Evolutionary conservation across 2,888 invertebrate genomes (phyloP).

Genomic region (Allolobophora icterica): DNA sequence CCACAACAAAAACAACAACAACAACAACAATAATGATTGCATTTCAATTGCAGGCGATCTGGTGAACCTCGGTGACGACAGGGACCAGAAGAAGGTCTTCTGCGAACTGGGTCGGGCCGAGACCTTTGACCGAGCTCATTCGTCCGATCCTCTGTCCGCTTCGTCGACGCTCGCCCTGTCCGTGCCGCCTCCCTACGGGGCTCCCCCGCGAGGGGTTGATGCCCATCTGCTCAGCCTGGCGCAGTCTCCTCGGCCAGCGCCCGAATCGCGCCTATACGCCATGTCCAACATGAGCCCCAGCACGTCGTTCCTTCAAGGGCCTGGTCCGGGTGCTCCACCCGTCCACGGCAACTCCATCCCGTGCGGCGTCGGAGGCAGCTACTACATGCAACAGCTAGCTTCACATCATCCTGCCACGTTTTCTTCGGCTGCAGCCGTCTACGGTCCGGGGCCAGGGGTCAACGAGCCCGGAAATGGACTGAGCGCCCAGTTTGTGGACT

Average conservation of each 20-base stretch:
- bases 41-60: constrained; percentile 12
- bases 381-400: constrained; percentile 25
- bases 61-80: background rate
- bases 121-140: background rate
- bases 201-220: constrained; percentile 10
- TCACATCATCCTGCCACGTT: background rate
- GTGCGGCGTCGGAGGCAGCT: constrained; percentile 12
- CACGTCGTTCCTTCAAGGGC: constrained; percentile 2
- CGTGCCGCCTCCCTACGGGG: constrained; percentile 24
- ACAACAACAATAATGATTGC: too few relatives aligned
- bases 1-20: too few relatives aligned
- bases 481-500: background rate
- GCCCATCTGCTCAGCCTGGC: constrained; percentile 7
- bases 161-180: background rate
- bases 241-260: background rate
- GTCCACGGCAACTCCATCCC: constrained; percentile 19
- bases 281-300: constrained; percentile 26
- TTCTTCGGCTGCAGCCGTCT: constrained; percentile 9
- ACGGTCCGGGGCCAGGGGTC: constrained; percentile 18
- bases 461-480: background rate
- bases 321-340: background rate
- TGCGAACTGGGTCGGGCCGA: constrained; percentile 13
- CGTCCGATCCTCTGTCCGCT: background rate
- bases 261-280: background rate
- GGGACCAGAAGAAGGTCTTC: constrained; percentile 29